Conservation (phyloP, 1,140 invertebrate genomes). For the Papilio machaon region DNA sequence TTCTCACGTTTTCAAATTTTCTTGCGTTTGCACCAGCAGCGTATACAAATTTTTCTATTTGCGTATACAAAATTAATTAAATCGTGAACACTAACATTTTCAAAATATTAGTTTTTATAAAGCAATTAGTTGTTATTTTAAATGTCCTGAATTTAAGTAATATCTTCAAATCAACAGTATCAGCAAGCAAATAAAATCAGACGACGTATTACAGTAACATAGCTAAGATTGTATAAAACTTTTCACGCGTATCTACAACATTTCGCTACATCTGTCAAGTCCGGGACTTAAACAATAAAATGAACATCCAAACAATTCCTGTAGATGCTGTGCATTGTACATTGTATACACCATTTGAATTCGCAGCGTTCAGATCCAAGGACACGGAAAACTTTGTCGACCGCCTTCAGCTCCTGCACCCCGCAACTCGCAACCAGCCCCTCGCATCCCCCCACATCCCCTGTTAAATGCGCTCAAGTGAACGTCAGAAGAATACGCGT, state of each 20-base stretch:
- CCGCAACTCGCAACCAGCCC: not conserved
- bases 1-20: not conserved
- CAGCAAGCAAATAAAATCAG: constrained; percentile 27
- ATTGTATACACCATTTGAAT: not conserved
- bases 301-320: not conserved
- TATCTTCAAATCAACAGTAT: constrained; percentile 6
- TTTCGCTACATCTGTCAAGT: constrained; percentile 18
- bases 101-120: no score
- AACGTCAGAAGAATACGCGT: constrained; percentile 39
- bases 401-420: not conserved
- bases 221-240: not conserved
- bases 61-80: no score
- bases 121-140: not conserved
- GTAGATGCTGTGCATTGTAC: not conserved
- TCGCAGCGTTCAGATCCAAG: not conserved
- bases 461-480: constrained; percentile 16
- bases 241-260: constrained; percentile 2
- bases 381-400: constrained; percentile 23
- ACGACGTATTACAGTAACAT: constrained; percentile 14
- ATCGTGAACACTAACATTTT: no score
- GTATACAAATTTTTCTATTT: not conserved
- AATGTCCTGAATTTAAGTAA: not conserved
- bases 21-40: not conserved
- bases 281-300: constrained; percentile 11
- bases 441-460: no score